Evolutionary conservation across 1,140 invertebrate species (phyloP), one percentile per base, ranked within the genome.

Genomic region (Periplaneta americana): DNA sequence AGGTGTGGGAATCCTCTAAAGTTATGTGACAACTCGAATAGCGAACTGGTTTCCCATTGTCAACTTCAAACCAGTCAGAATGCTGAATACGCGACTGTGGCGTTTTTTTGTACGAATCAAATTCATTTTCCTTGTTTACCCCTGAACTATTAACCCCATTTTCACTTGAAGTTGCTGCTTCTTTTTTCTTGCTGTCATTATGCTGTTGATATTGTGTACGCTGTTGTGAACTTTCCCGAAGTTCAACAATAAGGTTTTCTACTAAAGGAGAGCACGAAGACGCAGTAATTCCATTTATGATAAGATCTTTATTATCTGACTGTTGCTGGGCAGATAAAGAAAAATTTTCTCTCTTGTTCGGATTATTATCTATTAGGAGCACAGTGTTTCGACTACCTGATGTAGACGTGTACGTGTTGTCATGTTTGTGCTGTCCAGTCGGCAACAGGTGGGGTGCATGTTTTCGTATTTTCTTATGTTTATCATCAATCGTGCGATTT

Each of bases 21-120:
- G 85, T 87, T 74, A 89, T 89, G 83, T 89, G 87, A 84, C 88
- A 89, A 84, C 87, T 88, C 13, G 88, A 88, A 81, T 88, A 86
- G 31, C 85, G 84, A n/a, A 89, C 86, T 84, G 87, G 85, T 78
- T 86, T 83, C 18, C 85, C 87, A 81, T 87, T 85, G 78, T 86
- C 87, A 74, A 89, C 85, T 79, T 88, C 88, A 31, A 88, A 84
- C 88, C 88, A 89, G 83, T 88, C 87, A 3, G 87, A 88, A 81
- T 87, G 87, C 75, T 88, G 88, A 77, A 89, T 89, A 82, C 87
- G 87, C 66, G 85, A 83, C 28, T 77, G 33, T 28, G 80, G 78
- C 32, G 82, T 82, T 15, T 83, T 83, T 48, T 83, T 85, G 36
- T 84, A 28, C 84, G 83, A 34, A 84, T 82, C 8, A 85, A 66